Evolutionary conservation across 2,113 vertebrate genomes (phyloP).

Genomic region (Zosterops lateralis): DNA sequence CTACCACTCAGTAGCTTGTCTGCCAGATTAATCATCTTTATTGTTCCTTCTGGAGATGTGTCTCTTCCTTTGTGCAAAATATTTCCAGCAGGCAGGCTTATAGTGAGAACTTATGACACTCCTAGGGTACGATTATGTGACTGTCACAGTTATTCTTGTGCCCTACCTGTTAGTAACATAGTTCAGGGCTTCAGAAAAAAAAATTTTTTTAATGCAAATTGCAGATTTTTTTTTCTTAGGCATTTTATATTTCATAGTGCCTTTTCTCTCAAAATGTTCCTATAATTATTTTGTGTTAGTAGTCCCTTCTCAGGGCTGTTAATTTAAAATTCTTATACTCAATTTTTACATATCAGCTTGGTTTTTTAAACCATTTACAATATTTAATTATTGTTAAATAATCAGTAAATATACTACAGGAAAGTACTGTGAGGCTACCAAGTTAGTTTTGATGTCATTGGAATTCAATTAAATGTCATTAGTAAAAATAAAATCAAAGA

Average conservation of each 20-base stretch:
- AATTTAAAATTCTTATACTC: background rate
- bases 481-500: background rate
- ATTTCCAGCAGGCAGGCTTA: slow-evolving; percentile 20
- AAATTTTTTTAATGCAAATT: background rate
- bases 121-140: background rate
- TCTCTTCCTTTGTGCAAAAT: slow-evolving; percentile 36
- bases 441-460: background rate
- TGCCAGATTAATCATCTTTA: slow-evolving; percentile 54
- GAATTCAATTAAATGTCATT: background rate
- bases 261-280: background rate
- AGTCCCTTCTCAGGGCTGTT: background rate
- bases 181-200: background rate
- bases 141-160: background rate
- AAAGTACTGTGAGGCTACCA: background rate
- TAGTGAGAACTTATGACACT: slow-evolving; percentile 12
- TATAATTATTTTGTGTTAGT: background rate
- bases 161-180: background rate
- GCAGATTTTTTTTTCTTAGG: background rate
- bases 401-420: background rate
- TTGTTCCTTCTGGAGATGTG: slow-evolving; percentile 21
- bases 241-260: background rate
- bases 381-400: background rate
- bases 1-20: slow-evolving; percentile 33
- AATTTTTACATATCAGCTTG: background rate
- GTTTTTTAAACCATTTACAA: background rate